Evolutionary conservation across 1,140 invertebrate species (phyloP), one percentile per base, ranked within the genome.

Genomic region (Apis laboriosa): DNA sequence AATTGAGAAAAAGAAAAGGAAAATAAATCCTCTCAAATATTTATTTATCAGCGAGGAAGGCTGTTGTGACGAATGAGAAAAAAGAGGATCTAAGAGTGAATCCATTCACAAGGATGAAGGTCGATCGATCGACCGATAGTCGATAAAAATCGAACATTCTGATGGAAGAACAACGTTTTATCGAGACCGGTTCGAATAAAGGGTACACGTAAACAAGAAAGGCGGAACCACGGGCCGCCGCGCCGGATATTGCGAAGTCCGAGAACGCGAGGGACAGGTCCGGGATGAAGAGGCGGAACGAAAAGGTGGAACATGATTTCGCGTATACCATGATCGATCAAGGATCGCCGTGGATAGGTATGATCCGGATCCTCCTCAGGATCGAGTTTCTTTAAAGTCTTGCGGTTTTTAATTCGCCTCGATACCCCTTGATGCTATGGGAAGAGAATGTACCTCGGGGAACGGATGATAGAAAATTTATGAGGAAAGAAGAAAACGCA

Each of bases 221-320:
- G 89, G 90, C 90, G 92, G 92, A 93, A 92, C 84, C 77, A 92
- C 88, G 91, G 90, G 84, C 89, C 88, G 85, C 63, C 85, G 90
- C 86, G 80, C 85, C 89, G 90, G 91, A 92, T 92, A 89, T 93
- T 91, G 88, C 91, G 86, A 90, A 89, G 86, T 86, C 24, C 68
- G 70, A 74, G 79, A 80, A 28, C 63, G 63, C 80, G 64, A 43
- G 34, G 79, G 81, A 91, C 87, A 89, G 80, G 77, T 87, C 86
- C 78, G 88, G 51, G 71, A 83, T 15, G 53, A 64, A 83, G 82
- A 80, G 72, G 86, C 89, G 87, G 89, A 92, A 91, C 89, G 88
- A 78, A 88, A 77, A 78, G 76, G 28, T 80, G 80, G 53, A 75
- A 81, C 68, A 77, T 67, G 80, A 85, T 82, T 68, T 85, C 55